phyloP scores from a whole-genome alignment of 1,140 invertebrate species.

The Calephelis virginiensis region DNA sequence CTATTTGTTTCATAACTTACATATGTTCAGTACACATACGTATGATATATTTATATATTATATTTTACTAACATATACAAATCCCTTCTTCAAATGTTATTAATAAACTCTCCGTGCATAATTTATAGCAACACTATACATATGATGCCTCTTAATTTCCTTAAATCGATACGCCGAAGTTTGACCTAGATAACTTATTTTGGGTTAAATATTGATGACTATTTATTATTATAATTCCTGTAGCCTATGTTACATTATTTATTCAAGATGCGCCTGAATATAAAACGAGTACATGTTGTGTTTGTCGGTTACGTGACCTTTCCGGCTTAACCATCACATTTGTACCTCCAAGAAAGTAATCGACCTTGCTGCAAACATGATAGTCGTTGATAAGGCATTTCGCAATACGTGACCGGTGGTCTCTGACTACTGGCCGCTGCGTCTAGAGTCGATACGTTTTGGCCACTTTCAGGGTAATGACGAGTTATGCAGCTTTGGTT shows the following conservation, averaged over 20 bases:
- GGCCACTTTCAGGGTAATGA: conserved; percentile 12
- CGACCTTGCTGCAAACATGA: conserved; percentile 16
- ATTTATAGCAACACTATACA: no score
- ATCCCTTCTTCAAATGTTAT: no score
- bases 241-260: background rate
- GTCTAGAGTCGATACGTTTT: conserved; percentile 10
- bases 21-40: no score
- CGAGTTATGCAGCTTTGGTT: background rate
- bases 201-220: no score
- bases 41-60: no score
- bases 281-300: background rate
- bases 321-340: conserved; percentile 15
- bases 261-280: background rate
- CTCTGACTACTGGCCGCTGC: background rate
- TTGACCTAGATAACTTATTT: no score
- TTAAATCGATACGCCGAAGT: no score
- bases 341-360: conserved; percentile 23
- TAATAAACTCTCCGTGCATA: no score
- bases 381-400: conserved; percentile 14
- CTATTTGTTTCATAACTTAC: no score
- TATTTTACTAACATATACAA: no score
- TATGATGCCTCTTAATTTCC: no score
- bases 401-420: conserved; percentile 1
- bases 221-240: background rate
- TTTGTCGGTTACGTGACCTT: conserved; percentile 10